phyloP scores from a whole-genome alignment of 2,113 vertebrate species.

The Pristiophorus japonicus region DNA sequence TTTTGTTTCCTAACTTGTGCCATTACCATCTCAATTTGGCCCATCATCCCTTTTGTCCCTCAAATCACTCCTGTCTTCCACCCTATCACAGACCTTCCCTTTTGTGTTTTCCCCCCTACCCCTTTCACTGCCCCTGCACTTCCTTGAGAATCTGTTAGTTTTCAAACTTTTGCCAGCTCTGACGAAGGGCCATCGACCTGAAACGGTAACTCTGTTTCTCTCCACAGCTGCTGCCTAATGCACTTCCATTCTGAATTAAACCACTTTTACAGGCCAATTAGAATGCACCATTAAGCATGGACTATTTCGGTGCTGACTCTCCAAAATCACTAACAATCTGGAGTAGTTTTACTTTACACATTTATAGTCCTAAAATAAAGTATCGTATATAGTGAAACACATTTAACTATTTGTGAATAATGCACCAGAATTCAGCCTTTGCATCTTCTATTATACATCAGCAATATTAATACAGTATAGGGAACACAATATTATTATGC shows the following conservation, averaged over 20 bases:
- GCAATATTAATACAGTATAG: background rate
- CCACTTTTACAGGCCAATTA: constrained; percentile 4
- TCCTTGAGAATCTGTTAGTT: too few relatives aligned
- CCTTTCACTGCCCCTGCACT: too few relatives aligned
- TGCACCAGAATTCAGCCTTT: background rate
- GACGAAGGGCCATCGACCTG: too few relatives aligned
- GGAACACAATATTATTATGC: background rate
- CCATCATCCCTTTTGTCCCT: too few relatives aligned
- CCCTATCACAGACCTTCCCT: too few relatives aligned
- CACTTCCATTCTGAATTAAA: constrained; percentile 17
- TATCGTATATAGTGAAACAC: background rate
- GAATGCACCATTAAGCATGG: background rate
- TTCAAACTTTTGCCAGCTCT: too few relatives aligned
- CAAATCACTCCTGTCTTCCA: too few relatives aligned
- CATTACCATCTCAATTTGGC: too few relatives aligned
- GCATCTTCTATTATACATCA: background rate
- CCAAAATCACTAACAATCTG: background rate
- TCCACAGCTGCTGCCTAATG: too few relatives aligned
- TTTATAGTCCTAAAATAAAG: background rate
- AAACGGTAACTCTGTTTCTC: too few relatives aligned
- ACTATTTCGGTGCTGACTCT: background rate
- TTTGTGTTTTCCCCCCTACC: too few relatives aligned
- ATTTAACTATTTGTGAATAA: background rate
- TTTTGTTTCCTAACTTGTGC: too few relatives aligned
- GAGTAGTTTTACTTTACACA: background rate